Evolutionary conservation across 2,888 invertebrate species (phyloP).

Genomic region (Ornithoptera priamus): DNA sequence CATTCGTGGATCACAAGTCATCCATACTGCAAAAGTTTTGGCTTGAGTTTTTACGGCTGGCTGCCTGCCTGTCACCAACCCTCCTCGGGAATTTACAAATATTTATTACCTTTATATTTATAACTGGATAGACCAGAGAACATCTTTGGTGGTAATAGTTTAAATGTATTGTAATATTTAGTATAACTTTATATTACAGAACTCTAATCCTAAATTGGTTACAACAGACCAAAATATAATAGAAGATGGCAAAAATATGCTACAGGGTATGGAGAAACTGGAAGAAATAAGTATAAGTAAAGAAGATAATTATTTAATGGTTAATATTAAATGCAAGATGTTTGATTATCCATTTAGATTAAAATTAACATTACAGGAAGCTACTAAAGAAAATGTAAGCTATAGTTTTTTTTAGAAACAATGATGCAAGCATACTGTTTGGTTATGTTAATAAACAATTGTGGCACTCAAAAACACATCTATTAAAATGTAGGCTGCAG

Average conservation of each 20-base stretch:
- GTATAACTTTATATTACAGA: conserved; percentile 41
- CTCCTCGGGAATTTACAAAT: too few species aligned
- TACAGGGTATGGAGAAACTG: conserved; percentile 47
- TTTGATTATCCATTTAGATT: conserved; percentile 51
- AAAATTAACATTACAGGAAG: conserved; percentile 45
- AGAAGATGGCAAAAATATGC: conserved; percentile 48
- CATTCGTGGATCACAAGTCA: too few species aligned
- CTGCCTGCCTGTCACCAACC: too few species aligned
- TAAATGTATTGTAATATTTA: too few species aligned
- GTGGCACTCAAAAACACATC: neutral
- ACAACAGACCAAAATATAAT: conserved; percentile 48
- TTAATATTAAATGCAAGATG: conserved; percentile 41
- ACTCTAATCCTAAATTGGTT: conserved; percentile 53
- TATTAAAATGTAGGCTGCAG: too few species aligned
- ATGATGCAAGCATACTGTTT: neutral
- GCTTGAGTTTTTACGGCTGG: too few species aligned
- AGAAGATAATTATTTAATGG: conserved; percentile 37
- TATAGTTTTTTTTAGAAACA: neutral
- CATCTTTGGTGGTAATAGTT: too few species aligned
- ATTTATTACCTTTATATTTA: too few species aligned
- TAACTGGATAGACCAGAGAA: too few species aligned
- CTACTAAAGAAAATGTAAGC: conserved; percentile 56
- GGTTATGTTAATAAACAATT: neutral
- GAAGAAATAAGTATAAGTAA: conserved; percentile 41
- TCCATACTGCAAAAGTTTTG: too few species aligned